phyloP scores from a whole-genome alignment of 2,888 invertebrate genomes.

The Folsomia candida region DNA sequence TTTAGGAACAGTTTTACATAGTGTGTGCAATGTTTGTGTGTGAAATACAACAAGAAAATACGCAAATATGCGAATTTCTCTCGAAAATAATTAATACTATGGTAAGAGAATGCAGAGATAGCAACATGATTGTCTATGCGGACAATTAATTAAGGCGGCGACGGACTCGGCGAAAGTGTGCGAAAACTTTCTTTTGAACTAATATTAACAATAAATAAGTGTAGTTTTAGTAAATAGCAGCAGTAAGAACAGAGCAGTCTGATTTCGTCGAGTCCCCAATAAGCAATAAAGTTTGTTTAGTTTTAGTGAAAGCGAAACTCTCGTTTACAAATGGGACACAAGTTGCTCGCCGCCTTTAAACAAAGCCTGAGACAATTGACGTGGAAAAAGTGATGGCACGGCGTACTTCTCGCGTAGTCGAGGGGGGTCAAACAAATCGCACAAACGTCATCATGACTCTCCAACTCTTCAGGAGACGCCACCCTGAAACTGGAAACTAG shows the following conservation, averaged over 20 bases:
- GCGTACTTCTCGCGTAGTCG: constrained; percentile 71
- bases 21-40: too few species aligned
- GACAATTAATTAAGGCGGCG: too few species aligned
- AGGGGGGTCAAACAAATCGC: constrained; percentile 72
- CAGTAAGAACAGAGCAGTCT: not conserved
- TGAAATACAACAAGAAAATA: too few species aligned
- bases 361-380: constrained; percentile 72
- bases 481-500: constrained; percentile 63
- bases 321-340: constrained; percentile 72
- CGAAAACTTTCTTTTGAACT: too few species aligned
- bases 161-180: too few species aligned
- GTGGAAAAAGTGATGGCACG: constrained; percentile 77
- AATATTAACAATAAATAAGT: too few species aligned
- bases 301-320: constrained; percentile 42
- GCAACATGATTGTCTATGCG: too few species aligned
- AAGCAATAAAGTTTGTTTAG: not conserved
- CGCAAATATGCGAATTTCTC: too few species aligned
- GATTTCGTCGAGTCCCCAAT: not conserved
- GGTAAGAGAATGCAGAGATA: too few species aligned
- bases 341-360: constrained; percentile 61
- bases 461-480: constrained; percentile 67
- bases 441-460: constrained; percentile 71
- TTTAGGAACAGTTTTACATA: too few species aligned
- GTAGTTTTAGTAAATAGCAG: too few species aligned
- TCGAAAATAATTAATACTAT: too few species aligned